Evolutionary conservation across 2,113 vertebrate species (phyloP).

Genomic region (Pseudopodoces humilis): DNA sequence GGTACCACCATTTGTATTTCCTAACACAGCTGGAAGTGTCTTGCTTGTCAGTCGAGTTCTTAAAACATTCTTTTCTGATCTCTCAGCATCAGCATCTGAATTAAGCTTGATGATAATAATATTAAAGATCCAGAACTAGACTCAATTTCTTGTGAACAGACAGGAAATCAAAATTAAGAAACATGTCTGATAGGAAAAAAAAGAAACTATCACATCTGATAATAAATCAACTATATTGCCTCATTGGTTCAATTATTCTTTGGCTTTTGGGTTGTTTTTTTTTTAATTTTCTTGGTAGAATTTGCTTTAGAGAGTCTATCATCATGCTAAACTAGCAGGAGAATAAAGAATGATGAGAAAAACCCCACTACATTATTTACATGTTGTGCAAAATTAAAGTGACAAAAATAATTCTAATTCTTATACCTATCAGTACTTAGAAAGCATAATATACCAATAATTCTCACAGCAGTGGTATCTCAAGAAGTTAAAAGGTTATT

Average conservation of each 20-base stretch:
- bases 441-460: background rate
- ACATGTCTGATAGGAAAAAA: background rate
- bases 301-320: background rate
- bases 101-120: background rate
- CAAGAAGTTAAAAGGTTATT: background rate
- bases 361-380: fast-evolving
- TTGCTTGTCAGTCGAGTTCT: background rate
- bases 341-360: background rate
- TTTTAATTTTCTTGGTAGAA: background rate
- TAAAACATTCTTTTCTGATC: background rate
- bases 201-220: background rate
- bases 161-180: background rate
- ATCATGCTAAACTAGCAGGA: background rate
- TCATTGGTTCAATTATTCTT: background rate
- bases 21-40: background rate
- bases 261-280: background rate
- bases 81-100: background rate
- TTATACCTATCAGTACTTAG: background rate
- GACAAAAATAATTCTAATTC: background rate
- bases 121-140: background rate
- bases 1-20: background rate
- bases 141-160: background rate
- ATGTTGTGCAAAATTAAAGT: background rate
- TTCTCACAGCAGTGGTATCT: background rate
- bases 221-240: background rate